Percentiles rank a stretch among this genome's conserved stretches.
phyloP scores from a whole-genome alignment of 2,888 invertebrate genomes.

The Xestoiulus laeticollis region DNA sequence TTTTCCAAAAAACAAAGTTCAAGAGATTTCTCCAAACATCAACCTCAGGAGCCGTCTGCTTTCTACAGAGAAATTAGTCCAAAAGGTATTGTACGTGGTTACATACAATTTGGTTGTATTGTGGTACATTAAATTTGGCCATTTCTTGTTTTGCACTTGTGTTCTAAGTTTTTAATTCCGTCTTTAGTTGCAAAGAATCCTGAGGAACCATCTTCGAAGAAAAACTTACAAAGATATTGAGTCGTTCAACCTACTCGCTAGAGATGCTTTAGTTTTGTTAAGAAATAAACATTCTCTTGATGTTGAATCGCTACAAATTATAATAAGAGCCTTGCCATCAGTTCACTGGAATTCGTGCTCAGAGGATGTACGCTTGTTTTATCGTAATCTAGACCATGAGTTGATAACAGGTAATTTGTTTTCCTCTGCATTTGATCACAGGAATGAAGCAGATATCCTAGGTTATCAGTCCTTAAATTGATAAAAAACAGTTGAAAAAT shows the following conservation, averaged over 20 bases:
- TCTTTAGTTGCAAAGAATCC: background rate
- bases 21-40: background rate
- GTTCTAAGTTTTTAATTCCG: background rate
- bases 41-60: background rate
- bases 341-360: background rate
- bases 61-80: background rate
- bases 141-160: background rate
- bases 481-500: background rate
- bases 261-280: background rate
- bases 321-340: background rate
- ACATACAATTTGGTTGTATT: too few species aligned
- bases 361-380: background rate
- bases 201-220: background rate
- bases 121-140: too few species aligned
- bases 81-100: background rate
- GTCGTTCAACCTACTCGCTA: background rate
- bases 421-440: background rate
- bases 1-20: background rate
- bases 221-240: background rate
- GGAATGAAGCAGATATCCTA: background rate
- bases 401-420: background rate
- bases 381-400: background rate
- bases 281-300: background rate
- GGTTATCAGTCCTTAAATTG: background rate
- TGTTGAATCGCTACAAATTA: background rate